phyloP scores from a whole-genome alignment of 1,140 invertebrate genomes.

The Andricus grossulariae region DNA sequence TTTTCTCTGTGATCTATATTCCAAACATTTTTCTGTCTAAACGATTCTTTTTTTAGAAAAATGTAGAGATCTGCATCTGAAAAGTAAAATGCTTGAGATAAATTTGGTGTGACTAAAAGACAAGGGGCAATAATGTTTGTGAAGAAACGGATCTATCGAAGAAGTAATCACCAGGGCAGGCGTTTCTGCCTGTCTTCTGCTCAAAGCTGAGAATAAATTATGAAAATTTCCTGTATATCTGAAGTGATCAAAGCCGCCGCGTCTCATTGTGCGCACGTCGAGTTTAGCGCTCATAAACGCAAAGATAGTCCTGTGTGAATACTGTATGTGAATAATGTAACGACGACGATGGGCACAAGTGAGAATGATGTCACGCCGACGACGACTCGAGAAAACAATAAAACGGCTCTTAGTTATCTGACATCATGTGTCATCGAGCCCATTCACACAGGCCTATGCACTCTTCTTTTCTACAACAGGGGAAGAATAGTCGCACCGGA shows the following conservation, averaged over 20 bases:
- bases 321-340: conserved; percentile 39
- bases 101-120: no score
- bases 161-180: no score
- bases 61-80: no score
- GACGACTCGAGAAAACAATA: conserved; percentile 21
- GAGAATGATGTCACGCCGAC: conserved; percentile 58
- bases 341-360: conserved; percentile 34
- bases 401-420: conserved; percentile 29
- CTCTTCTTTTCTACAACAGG: neutral
- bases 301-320: conserved; percentile 31
- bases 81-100: no score
- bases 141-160: no score
- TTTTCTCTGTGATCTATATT: no score
- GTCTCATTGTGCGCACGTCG: conserved; percentile 57
- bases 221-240: conserved; percentile 64
- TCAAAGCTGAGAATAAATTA: conserved; percentile 64
- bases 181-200: neutral
- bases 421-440: conserved; percentile 5
- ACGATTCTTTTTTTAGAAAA: no score
- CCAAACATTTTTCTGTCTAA: no score
- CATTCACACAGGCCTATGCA: conserved; percentile 11
- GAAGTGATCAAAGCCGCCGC: conserved; percentile 67
- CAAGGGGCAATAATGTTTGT: no score
- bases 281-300: conserved; percentile 55
- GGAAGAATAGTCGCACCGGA: conserved; percentile 17